Conservation (phyloP, 1,140 invertebrate species). For the Stenopsyche tienmushanensis region DNA sequence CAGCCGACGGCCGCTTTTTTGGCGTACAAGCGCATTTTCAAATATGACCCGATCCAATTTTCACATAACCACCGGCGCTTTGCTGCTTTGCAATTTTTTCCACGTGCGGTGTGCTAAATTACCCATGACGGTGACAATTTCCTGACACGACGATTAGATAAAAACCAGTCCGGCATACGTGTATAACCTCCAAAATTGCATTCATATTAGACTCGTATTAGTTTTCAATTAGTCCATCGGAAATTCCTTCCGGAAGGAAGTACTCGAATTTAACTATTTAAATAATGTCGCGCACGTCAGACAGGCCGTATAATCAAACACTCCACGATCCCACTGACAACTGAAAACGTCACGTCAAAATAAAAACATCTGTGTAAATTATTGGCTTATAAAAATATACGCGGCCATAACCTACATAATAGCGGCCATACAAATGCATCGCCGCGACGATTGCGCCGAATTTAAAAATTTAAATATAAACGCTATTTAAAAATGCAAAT, state of each 20-base stretch:
- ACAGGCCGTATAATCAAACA: too few species aligned
- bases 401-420: too few species aligned
- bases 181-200: constrained; percentile 17
- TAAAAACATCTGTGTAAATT: constrained; percentile 41
- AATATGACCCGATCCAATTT: background rate
- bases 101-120: background rate
- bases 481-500: too few species aligned
- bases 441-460: too few species aligned
- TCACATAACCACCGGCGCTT: background rate
- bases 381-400: too few species aligned
- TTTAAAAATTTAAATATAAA: too few species aligned
- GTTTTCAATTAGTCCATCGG: too few species aligned
- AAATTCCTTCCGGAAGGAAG: background rate
- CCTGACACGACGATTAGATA: background rate
- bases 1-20: constrained; percentile 31
- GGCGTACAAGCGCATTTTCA: constrained; percentile 37
- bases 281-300: too few species aligned
- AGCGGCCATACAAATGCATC: too few species aligned
- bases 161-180: background rate
- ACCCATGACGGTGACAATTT: background rate
- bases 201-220: background rate
- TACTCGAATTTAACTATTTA: constrained; percentile 1
- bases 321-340: constrained; percentile 10
- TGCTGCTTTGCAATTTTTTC: background rate
- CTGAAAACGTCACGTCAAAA: constrained; percentile 38